Evolutionary conservation across 2,888 invertebrate genomes (phyloP).

Genomic region (Agrochola litura): DNA sequence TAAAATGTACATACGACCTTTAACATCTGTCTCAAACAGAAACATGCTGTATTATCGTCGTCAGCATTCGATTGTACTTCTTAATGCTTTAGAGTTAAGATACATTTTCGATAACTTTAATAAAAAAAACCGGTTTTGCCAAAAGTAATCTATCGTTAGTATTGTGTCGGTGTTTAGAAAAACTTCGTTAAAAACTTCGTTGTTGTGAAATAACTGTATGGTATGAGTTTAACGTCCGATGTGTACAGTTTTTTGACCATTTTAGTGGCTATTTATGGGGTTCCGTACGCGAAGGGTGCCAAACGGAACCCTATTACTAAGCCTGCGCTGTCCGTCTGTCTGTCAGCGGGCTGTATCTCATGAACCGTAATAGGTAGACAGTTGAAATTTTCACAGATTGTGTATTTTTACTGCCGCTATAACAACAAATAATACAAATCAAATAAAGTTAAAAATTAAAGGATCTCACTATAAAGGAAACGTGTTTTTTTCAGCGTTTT

Average conservation of each 20-base stretch:
- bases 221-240: conserved; percentile 5
- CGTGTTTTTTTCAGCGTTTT: too few relatives aligned
- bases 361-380: too few relatives aligned
- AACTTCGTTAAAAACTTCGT: conserved; percentile 2
- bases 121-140: not conserved
- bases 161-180: conserved; percentile 23
- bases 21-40: conserved; percentile 6
- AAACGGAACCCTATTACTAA: too few relatives aligned
- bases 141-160: conserved; percentile 5
- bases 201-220: conserved; percentile 12
- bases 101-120: not conserved
- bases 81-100: not conserved
- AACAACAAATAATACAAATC: too few relatives aligned
- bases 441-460: too few relatives aligned
- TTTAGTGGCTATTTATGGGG: not conserved
- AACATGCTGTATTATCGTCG: not conserved
- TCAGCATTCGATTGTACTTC: conserved; percentile 7
- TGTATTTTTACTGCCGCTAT: too few relatives aligned
- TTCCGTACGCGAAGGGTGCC: too few relatives aligned
- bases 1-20: not conserved
- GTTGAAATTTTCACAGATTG: too few relatives aligned
- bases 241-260: not conserved
- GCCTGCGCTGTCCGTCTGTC: too few relatives aligned
- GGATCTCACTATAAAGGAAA: too few relatives aligned
- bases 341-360: too few relatives aligned